These are phyloP conservation scores for Drosophila macrospina DNA, from an alignment of 2,888 invertebrate genomes.

Conservation along the genomic window DNA sequence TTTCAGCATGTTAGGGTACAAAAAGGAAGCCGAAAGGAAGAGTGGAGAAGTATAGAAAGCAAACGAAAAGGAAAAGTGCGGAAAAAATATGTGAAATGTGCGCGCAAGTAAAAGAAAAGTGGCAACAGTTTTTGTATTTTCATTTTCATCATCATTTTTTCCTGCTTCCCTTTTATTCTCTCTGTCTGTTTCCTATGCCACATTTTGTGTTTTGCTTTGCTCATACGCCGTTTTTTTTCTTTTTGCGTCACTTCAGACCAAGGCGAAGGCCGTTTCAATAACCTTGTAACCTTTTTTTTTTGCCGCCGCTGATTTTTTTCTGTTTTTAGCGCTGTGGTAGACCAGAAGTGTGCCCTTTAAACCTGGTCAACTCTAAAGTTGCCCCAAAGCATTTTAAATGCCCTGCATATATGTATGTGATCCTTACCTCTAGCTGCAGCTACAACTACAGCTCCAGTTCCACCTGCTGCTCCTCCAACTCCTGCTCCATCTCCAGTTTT, in stretches of 20 bases:
- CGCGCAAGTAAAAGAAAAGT: slow-evolving; percentile 80
- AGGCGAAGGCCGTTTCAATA: slow-evolving; percentile 83
- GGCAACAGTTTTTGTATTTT: slow-evolving; percentile 69
- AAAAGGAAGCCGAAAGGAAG: slow-evolving; percentile 39
- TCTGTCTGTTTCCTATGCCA: slow-evolving; percentile 53
- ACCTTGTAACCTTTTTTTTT: slow-evolving; percentile 82
- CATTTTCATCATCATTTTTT: slow-evolving; percentile 8
- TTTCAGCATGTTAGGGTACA: slow-evolving; percentile 40
- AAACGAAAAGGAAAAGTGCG: slow-evolving; percentile 61
- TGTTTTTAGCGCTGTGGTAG: slow-evolving; percentile 55
- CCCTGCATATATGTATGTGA: slow-evolving; percentile 19
- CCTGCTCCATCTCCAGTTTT: slow-evolving; percentile 3
- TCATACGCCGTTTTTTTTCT: slow-evolving; percentile 49
- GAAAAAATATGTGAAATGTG: slow-evolving; percentile 74
- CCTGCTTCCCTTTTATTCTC: slow-evolving; percentile 20
- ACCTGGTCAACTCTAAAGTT: slow-evolving; percentile 39
- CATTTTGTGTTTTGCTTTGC: slow-evolving; percentile 76
- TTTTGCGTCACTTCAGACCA: slow-evolving; percentile 58
- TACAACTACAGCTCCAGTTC: not conserved
- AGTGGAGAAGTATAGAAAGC: slow-evolving; percentile 23
- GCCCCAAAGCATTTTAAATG: slow-evolving; percentile 29
- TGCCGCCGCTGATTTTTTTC: slow-evolving; percentile 26
- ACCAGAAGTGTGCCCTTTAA: slow-evolving; percentile 69
- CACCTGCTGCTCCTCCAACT: not conserved
- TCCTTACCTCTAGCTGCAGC: slow-evolving; percentile 33